Conservation (phyloP, 1,140 invertebrate species). For the Atta cephalotes region DNA sequence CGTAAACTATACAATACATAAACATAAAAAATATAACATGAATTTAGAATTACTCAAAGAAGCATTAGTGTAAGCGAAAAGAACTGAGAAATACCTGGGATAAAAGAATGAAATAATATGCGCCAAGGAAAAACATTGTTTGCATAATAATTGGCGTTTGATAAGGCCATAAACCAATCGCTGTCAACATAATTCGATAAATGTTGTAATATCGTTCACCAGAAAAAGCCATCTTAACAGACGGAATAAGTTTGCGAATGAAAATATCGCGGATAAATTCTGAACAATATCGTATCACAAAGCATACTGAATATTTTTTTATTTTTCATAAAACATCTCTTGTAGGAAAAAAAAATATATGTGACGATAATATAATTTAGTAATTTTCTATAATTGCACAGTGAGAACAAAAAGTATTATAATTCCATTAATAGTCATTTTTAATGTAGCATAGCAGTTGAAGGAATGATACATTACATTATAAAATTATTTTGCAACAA, state of each 20-base stretch:
- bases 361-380: neutral
- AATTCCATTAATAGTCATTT: neutral
- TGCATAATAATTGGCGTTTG: no score
- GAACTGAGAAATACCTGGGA: no score
- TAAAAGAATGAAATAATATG: no score
- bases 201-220: no score
- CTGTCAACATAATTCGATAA: no score
- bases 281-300: neutral
- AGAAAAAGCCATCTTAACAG: no score
- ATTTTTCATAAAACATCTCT: neutral
- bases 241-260: neutral
- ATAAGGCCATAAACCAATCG: no score
- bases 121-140: no score
- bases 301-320: neutral
- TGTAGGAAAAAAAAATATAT: neutral
- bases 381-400: neutral
- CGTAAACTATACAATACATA: no score
- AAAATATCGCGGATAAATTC: neutral
- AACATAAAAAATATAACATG: no score
- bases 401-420: neutral
- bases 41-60: no score
- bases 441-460: neutral
- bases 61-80: no score
- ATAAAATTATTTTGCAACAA: neutral
- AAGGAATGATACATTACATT: neutral